Evolutionary conservation across 2,113 vertebrate species (phyloP), one percentile per base, ranked within the genome.

Genomic region (Gallinago undulata): DNA sequence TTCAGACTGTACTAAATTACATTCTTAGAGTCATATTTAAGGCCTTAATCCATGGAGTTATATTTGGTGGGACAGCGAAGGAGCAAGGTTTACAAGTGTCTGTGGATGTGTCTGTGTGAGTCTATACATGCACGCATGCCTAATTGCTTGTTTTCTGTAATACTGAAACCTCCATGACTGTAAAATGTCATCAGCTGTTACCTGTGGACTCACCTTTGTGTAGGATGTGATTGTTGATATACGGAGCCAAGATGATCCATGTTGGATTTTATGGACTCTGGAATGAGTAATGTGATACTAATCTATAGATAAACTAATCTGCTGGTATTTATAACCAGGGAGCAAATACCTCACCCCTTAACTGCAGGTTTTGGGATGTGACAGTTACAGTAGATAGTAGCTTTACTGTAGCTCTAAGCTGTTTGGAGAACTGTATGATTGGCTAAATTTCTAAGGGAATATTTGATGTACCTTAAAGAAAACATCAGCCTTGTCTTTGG

Each of bases 231-330:
- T 18, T 84, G 74, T 74, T 85, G 68, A 80, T 89, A 60, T 76
- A 74, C 0, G 0, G 79, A 94, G 67, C 64, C 86, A 94, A 81
- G 87, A 30, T 84, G 67, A 80, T 94, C 95, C 89, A 47, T 73
- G 83, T 72, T 87, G 76, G 77, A 82, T 95, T 96, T 95, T 85
- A 90, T 51, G 83, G 86, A n/a, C 84, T 92, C 74, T 85, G 84
- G 89, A 87, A 96, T 93, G 84, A 94, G 96, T 92, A 97, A 97
- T 45, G 31, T 33, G 85, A 97, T 94, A 89, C 69, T 53, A 84
- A 97, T 97, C 96, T 93, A 80, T 83, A 97, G 96, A 96, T 97
- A 96, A 95, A 96, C 72, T 78, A 50, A 89, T 93, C 74, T 90
- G 69, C 50, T 85, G 78, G 92, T 96, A 96, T 97, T 96, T 97